A percentile compares a stretch with the other conserved stretches of the same genome.
These are phyloP conservation scores for Lordiphosa clarofinis DNA, from an alignment of 1,140 invertebrate genomes.

Conservation along the genomic window DNA sequence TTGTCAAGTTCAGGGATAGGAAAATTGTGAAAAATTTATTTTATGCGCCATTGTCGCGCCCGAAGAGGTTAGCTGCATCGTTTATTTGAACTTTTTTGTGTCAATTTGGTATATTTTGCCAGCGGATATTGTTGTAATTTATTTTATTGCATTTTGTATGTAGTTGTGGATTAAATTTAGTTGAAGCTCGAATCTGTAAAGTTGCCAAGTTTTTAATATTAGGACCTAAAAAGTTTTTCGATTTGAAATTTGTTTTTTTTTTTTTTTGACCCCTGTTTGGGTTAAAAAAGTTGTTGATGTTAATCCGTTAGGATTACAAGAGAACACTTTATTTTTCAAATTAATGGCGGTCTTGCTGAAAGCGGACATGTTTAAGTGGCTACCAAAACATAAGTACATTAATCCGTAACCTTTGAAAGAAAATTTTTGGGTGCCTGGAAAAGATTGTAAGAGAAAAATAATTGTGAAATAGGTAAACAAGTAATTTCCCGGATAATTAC, in stretches of 20 bases:
- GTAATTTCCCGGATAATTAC: no score
- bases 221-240: constrained; percentile 67
- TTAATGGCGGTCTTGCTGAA: constrained; percentile 1
- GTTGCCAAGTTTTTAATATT: constrained; percentile 71
- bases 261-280: constrained; percentile 10
- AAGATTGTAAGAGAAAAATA: no score
- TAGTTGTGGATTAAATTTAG: constrained; percentile 77
- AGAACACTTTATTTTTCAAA: constrained; percentile 27
- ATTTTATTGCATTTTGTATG: constrained; percentile 75
- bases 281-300: not conserved
- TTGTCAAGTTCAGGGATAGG: constrained; percentile 25
- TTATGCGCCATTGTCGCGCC: constrained; percentile 58
- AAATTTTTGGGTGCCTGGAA: no score
- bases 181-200: constrained; percentile 55
- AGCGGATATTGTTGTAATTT: constrained; percentile 72
- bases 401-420: no score
- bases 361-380: not conserved
- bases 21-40: constrained; percentile 58
- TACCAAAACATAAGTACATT: no score
- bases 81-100: constrained; percentile 61
- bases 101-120: constrained; percentile 29
- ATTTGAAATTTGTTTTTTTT: constrained; percentile 41
- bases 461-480: no score
- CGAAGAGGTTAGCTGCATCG: constrained; percentile 60
- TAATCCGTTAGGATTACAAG: constrained; percentile 15